Percentiles rank a stretch among this genome's conserved stretches.
Conservation (phyloP, 2,797 vertebrate genomes). For the Enteromius afrohamiltoni region DNA sequence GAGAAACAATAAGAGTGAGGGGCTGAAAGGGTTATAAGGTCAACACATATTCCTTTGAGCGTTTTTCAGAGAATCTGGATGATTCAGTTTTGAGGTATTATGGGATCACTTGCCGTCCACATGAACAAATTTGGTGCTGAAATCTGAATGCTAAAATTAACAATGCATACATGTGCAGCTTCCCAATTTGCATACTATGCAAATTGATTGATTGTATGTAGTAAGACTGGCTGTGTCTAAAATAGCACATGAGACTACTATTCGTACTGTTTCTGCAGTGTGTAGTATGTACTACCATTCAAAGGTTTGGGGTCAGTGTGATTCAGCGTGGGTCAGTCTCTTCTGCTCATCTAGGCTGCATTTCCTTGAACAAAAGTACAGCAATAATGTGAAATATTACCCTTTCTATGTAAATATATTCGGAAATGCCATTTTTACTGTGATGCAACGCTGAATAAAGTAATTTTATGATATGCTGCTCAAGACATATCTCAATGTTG, state of each 20-base stretch:
- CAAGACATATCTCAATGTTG: background rate
- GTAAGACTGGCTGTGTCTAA: background rate
- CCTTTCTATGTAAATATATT: background rate
- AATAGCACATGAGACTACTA: background rate
- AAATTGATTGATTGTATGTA: background rate
- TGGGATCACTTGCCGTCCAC: background rate
- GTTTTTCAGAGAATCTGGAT: background rate
- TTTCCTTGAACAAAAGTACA: background rate
- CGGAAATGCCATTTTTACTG: background rate
- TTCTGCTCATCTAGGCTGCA: background rate
- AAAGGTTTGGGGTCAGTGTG: background rate
- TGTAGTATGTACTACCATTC: background rate
- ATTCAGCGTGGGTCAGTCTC: too few relatives aligned
- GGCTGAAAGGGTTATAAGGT: background rate
- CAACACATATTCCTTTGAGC: background rate
- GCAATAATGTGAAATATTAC: background rate
- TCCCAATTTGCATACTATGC: background rate
- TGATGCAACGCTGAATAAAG: background rate
- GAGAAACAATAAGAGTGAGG: slow-evolving; percentile 21
- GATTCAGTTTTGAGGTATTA: background rate
- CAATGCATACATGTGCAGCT: background rate
- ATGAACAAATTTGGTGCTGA: background rate
- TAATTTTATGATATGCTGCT: background rate
- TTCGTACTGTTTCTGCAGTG: background rate
- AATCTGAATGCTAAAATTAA: background rate